Evolutionary conservation across 1,140 invertebrate genomes (phyloP).

Genomic region (Zelostemma sp.): DNA sequence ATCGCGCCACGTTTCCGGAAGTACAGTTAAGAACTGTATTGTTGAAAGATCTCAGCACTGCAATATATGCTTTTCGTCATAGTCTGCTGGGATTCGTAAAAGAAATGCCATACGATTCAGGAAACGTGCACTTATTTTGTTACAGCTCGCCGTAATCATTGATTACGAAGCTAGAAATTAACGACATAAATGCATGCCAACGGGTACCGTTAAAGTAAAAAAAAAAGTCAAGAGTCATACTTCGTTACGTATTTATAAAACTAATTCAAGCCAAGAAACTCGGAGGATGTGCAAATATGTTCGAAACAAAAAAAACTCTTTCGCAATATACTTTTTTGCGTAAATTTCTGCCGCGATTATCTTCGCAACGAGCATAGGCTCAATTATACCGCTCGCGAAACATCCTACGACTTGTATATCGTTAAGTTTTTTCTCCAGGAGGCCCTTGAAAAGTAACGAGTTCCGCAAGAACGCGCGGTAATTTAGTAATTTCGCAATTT

Average conservation of each 20-base stretch:
- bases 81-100: constrained; percentile 29
- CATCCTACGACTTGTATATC: constrained; percentile 5
- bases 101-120: constrained; percentile 31
- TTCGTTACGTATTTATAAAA: constrained; percentile 22
- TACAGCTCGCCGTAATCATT: constrained; percentile 28
- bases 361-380: neutral
- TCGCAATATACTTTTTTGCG: too few species aligned
- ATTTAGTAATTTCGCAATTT: constrained; percentile 28
- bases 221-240: constrained; percentile 28
- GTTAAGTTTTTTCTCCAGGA: constrained; percentile 9
- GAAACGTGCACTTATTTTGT: constrained; percentile 30
- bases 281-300: neutral
- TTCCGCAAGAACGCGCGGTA: constrained; percentile 34
- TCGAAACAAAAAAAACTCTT: neutral
- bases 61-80: constrained; percentile 34
- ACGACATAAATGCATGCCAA: constrained; percentile 26
- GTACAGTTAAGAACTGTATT: constrained; percentile 40
- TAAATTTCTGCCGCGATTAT: too few species aligned
- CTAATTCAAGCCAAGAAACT: neutral
- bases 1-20: constrained; percentile 14
- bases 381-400: neutral
- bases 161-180: constrained; percentile 38
- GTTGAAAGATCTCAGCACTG: constrained; percentile 22
- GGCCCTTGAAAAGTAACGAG: constrained; percentile 28
- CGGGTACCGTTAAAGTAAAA: constrained; percentile 32